Evolutionary conservation across 1,140 invertebrate species (phyloP), one percentile per base, ranked within the genome.

Genomic region (Holcopasites calliopsidis): DNA sequence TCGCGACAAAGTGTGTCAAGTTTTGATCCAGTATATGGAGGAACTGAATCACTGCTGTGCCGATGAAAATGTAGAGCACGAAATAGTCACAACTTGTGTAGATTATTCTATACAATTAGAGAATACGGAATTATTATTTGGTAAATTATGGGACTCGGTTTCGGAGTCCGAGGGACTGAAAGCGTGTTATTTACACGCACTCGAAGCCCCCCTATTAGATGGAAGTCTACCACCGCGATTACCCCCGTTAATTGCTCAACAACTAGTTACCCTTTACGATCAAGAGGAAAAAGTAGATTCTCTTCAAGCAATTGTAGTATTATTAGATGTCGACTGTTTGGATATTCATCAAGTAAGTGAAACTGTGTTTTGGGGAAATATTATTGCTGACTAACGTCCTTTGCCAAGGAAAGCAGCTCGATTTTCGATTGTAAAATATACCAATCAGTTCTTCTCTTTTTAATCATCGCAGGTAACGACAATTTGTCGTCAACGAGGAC

Each of bases 321-420:
- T 96, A 84, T 90, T 98, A 35, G 94, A 97, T 72, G 95, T 98
- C 58, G 93, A 94, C 66, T 97, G 95, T 80, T 90, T 99, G 33
- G 97, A 99, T 91, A 94, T 99, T 54, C 96, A 98, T 89, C 97
- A 98, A 91, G 95, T 95, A 71, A 74, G 65, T 77, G 11, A 38
- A 76, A 16, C 26, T 23, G 52, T 54, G 8, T n/a, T n/a, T n/a
- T n/a, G n/a, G n/a, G n/a, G n/a, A n/a, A n/a, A n/a, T n/a, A n/a
- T n/a, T n/a, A n/a, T n/a, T n/a, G n/a, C n/a, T n/a, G n/a, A n/a
- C n/a, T n/a, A n/a, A n/a, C n/a, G n/a, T n/a, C n/a, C n/a, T n/a
- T n/a, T n/a, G n/a, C n/a, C n/a, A n/a, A n/a, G n/a, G n/a, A n/a
- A n/a, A n/a, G n/a, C n/a, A n/a, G n/a, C n/a, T n/a, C n/a, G n/a